These are phyloP conservation scores for Diaprepes abbreviatus DNA, from an alignment of 2,888 invertebrate genomes.

Conservation along the genomic window DNA sequence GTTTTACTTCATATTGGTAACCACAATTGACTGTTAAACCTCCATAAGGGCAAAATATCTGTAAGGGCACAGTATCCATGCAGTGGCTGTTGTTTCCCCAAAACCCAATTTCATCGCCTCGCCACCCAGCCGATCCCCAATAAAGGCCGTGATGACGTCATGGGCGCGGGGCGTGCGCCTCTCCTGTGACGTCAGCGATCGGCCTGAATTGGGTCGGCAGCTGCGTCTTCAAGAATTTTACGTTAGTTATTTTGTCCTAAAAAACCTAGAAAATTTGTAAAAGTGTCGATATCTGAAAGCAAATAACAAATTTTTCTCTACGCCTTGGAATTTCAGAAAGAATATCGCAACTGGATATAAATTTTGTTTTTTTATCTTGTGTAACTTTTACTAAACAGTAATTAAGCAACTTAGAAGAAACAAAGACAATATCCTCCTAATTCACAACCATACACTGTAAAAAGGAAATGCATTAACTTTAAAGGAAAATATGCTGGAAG, in stretches of 20 bases:
- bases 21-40: background rate
- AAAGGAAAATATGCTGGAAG: no score
- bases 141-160: constrained; percentile 38
- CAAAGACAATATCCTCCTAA: no score
- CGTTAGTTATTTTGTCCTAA: background rate
- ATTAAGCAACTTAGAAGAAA: no score
- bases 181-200: constrained; percentile 45
- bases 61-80: constrained; percentile 36
- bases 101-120: constrained; percentile 24
- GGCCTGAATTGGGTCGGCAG: constrained; percentile 42
- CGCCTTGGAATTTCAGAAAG: background rate
- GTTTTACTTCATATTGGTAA: background rate
- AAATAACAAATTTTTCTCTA: background rate
- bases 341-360: background rate
- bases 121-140: constrained; percentile 12
- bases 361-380: no score
- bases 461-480: no score
- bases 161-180: constrained; percentile 39
- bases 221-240: constrained; percentile 34
- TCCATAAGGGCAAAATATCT: constrained; percentile 20
- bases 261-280: background rate
- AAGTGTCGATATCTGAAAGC: background rate
- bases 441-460: no score
- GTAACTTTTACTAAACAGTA: no score
- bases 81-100: constrained; percentile 31